Percentiles rank a stretch among this genome's conserved stretches.
These are phyloP conservation scores for Antrozous pallidus DNA, from an alignment of 2,797 vertebrate species.

Conservation along the genomic window DNA sequence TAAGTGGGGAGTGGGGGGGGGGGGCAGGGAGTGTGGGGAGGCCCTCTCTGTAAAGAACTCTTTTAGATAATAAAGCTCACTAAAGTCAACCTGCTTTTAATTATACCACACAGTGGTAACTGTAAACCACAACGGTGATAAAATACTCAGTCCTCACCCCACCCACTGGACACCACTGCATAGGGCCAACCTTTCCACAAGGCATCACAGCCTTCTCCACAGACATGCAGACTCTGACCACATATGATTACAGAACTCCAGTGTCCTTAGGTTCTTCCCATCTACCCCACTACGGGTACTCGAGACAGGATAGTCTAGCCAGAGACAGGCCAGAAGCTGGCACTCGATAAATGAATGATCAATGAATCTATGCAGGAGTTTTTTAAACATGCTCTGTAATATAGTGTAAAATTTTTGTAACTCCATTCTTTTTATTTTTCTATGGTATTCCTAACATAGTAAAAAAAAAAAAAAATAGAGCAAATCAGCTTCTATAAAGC, in stretches of 20 bases:
- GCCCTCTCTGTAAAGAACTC: not conserved
- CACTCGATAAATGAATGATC: not conserved
- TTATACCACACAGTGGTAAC: not conserved
- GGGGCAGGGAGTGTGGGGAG: too few species aligned
- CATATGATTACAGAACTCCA: accelerated
- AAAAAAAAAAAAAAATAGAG: not conserved
- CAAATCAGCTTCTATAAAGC: not conserved
- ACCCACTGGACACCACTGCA: accelerated
- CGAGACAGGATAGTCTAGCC: not conserved
- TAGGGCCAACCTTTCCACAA: not conserved
- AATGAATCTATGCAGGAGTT: too few species aligned
- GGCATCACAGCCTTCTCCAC: not conserved
- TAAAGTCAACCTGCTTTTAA: not conserved
- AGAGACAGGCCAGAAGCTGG: not conserved
- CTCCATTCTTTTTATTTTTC: not conserved
- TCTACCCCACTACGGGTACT: accelerated
- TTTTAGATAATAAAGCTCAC: not conserved
- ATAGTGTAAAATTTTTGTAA: not conserved
- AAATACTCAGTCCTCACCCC: not conserved
- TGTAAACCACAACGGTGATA: not conserved
- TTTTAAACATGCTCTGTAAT: not conserved
- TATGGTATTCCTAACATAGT: not conserved
- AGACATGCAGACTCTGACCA: not conserved
- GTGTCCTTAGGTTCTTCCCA: not conserved
- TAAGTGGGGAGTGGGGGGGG: not conserved